Evolutionary conservation across 2,888 invertebrate genomes (phyloP).

Genomic region (Callyntrura guangdongensis): DNA sequence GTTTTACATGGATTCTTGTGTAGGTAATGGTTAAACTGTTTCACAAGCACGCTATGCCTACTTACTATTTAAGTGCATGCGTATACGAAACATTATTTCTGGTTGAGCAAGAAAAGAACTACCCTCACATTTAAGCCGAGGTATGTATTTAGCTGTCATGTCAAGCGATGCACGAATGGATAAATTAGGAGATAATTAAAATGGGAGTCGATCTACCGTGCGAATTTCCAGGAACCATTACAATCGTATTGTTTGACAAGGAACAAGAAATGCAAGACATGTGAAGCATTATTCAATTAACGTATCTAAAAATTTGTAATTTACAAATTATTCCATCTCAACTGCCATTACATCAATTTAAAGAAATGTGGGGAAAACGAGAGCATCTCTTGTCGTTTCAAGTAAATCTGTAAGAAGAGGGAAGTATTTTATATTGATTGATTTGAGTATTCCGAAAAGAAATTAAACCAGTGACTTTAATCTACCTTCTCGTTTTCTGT

Average conservation of each 20-base stretch:
- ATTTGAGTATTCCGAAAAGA: conserved; percentile 27
- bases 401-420: neutral
- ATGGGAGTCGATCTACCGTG: conserved; percentile 82
- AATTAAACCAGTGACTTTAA: neutral
- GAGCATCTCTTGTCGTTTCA: neutral
- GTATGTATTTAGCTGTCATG: conserved; percentile 64
- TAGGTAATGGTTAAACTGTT: conserved; percentile 1
- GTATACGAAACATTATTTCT: conserved; percentile 31
- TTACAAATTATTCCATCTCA: conserved; percentile 43
- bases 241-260: conserved; percentile 53
- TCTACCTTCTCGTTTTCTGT: neutral
- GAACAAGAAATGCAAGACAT: conserved; percentile 15
- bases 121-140: conserved; percentile 27
- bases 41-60: neutral
- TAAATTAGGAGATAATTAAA: conserved; percentile 82
- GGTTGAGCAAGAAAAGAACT: conserved; percentile 31
- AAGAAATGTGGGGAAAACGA: neutral
- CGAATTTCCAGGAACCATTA: conserved; percentile 82
- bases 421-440: conserved; percentile 25
- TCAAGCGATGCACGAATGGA: conserved; percentile 70
- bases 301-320: conserved; percentile 8
- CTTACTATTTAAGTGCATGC: neutral
- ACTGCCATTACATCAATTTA: neutral
- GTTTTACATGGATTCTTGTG: neutral
- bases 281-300: conserved; percentile 45